These are phyloP conservation scores for Macroglossus sobrinus DNA, from an alignment of 2,113 vertebrate genomes.

Conservation along the genomic window DNA sequence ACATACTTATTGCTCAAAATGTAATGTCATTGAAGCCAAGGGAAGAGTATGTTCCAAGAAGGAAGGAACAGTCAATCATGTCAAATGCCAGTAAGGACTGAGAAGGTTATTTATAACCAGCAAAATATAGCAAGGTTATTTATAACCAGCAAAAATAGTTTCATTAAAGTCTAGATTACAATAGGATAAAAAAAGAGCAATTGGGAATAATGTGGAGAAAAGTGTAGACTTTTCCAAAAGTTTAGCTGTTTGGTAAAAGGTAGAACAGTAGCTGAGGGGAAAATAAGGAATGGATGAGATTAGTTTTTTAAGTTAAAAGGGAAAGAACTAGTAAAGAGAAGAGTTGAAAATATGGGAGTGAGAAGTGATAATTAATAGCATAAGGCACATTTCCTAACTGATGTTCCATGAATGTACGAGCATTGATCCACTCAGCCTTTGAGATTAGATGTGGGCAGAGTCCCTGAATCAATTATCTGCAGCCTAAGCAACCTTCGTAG, in stretches of 20 bases:
- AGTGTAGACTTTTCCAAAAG: neutral
- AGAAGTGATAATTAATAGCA: neutral
- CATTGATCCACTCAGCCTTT: neutral
- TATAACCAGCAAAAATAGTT: neutral
- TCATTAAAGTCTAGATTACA: neutral
- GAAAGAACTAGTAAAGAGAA: neutral
- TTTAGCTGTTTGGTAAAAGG: neutral
- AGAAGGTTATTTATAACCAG: neutral
- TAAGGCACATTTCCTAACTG: neutral
- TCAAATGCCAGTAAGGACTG: neutral
- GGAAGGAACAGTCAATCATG: neutral
- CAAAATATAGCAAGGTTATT: neutral
- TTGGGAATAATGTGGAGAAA: neutral
- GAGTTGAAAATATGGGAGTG: neutral
- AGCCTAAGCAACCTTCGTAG: neutral
- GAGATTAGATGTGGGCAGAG: neutral
- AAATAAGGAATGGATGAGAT: neutral
- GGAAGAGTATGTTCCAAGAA: neutral
- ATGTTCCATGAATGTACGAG: neutral
- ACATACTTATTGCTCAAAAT: conserved; percentile 1
- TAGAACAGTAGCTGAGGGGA: neutral
- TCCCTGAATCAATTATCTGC: neutral
- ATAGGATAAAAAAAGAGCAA: neutral
- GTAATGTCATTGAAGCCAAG: neutral
- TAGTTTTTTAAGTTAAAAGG: neutral